A percentile compares a stretch with the other conserved stretches of the same genome.
phyloP scores from a whole-genome alignment of 2,888 invertebrate species.

The Tipula lateralis region DNA sequence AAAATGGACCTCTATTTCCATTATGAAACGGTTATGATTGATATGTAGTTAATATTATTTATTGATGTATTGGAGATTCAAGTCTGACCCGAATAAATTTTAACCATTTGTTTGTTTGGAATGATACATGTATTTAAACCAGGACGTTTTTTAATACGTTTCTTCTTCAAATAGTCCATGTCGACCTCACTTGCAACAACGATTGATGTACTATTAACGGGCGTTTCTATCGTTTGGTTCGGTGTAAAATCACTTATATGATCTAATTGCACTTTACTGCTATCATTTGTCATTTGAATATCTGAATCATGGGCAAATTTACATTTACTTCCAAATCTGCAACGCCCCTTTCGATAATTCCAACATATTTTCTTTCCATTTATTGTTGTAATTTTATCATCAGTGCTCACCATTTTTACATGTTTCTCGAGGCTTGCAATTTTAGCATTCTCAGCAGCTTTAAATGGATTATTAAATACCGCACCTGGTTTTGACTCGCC shows the following conservation, averaged over 20 bases:
- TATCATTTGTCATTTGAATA: conserved; percentile 54
- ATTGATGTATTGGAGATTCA: not conserved
- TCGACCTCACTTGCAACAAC: not conserved
- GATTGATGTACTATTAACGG: not conserved
- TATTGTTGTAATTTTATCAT: conserved; percentile 69
- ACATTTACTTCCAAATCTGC: conserved; percentile 87
- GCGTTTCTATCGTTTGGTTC: not conserved
- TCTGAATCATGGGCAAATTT: conserved; percentile 89
- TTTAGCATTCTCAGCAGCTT: conserved; percentile 79
- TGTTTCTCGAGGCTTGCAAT: conserved; percentile 83
- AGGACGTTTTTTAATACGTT: conserved; percentile 55
- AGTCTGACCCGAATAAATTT: conserved; percentile 52
- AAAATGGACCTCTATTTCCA: not conserved
- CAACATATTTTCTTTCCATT: conserved; percentile 88
- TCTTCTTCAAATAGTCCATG: conserved; percentile 49
- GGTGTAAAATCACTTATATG: not conserved
- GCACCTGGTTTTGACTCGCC: conserved; percentile 38
- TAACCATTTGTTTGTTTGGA: conserved; percentile 77
- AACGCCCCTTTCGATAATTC: conserved; percentile 86
- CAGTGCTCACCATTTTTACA: conserved; percentile 78
- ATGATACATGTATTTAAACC: conserved; percentile 68
- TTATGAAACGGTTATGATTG: not conserved
- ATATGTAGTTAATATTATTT: not conserved
- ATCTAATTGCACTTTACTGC: not conserved
- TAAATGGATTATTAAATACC: conserved; percentile 83